These are phyloP conservation scores for Calameuta idolon DNA, from an alignment of 2,888 invertebrate species.

Conservation along the genomic window DNA sequence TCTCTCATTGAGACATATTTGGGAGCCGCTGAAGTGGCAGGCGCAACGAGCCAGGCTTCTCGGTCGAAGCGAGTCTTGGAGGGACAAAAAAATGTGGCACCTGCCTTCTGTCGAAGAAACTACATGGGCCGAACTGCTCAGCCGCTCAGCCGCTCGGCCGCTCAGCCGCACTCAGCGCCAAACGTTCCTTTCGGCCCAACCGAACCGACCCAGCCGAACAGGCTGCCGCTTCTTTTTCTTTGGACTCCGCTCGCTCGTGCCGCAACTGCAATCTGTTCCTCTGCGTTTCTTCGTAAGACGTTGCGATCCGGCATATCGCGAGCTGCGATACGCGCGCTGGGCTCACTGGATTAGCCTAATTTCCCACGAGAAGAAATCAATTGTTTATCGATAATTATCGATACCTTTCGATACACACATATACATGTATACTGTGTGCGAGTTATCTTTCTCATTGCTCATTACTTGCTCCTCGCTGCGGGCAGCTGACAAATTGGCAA, in stretches of 20 bases:
- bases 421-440: constrained; percentile 3
- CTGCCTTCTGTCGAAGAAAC: constrained; percentile 47
- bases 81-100: constrained; percentile 55
- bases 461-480: too few species aligned
- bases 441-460: constrained; percentile 27
- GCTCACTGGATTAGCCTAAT: too few species aligned
- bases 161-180: too few species aligned
- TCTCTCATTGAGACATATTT: constrained; percentile 24
- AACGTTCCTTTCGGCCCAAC: constrained; percentile 35
- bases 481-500: constrained; percentile 7
- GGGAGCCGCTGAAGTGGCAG: constrained; percentile 42
- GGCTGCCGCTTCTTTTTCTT: constrained; percentile 11
- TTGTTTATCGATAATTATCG: too few species aligned
- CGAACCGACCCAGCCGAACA: constrained; percentile 32
- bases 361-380: too few species aligned
- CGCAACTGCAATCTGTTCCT: constrained; percentile 59
- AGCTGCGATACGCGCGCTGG: too few species aligned
- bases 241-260: constrained; percentile 45
- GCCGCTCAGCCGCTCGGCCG: too few species aligned
- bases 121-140: too few species aligned
- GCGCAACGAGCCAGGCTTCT: constrained; percentile 33
- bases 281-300: constrained; percentile 33
- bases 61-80: constrained; percentile 41
- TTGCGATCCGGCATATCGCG: too few species aligned
- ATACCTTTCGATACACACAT: background rate